These are phyloP conservation scores for Urophycis tenuis DNA, from an alignment of 2,797 vertebrate genomes.

Conservation along the genomic window DNA sequence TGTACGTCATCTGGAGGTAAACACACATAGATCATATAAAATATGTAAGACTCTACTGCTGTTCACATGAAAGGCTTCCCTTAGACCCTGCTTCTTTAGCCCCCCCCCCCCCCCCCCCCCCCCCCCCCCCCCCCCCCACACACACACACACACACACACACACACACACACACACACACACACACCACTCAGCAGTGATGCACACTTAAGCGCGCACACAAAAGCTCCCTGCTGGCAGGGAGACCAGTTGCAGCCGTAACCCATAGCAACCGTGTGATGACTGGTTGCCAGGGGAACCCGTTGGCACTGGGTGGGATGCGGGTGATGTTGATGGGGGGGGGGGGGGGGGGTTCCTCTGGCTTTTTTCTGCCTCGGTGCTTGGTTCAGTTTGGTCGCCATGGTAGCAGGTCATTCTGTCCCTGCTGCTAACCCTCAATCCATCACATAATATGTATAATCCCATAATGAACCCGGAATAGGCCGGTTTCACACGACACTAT, in stretches of 20 bases:
- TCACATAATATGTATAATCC: no score
- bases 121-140: no score
- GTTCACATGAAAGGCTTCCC: no score
- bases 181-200: background rate
- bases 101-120: no score
- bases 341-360: background rate
- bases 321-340: no score
- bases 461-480: background rate
- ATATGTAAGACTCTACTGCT: no score
- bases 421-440: background rate
- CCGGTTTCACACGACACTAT: background rate
- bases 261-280: conserved; percentile 43
- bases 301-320: conserved; percentile 1
- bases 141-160: no score
- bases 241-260: conserved; percentile 37
- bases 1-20: no score
- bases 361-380: background rate
- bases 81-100: no score
- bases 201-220: background rate
- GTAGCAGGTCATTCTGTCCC: background rate
- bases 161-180: background rate
- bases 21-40: no score
- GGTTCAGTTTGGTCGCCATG: background rate
- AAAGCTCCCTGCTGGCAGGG: conserved; percentile 34
- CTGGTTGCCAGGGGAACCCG: conserved; percentile 61